Evolutionary conservation across 2,888 invertebrate genomes (phyloP), one percentile per base, ranked within the genome.

Genomic region (Nomada flava): DNA sequence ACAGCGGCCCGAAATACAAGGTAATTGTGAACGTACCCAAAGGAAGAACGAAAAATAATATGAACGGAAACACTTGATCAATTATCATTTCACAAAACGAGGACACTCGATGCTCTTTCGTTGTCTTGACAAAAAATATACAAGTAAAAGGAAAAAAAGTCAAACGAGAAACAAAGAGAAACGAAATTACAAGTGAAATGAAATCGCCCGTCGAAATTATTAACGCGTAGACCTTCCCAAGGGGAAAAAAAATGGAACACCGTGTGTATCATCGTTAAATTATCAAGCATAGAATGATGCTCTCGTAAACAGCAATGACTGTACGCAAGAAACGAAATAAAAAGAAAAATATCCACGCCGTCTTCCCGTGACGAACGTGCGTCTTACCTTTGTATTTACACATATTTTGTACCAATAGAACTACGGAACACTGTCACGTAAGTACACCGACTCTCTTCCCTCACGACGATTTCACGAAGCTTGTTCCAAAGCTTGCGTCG

Each of bases 351-450:
- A 62, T 63, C 18, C 11, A 26, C 36, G 55, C 55, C 36, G 55
- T 62, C 20, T 44, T 50, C 23, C 42, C 20, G 18, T 29, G 26
- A 73, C 67, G 47, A 29, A 53, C 74, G 69, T 55, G 55, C 63
- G 36, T 59, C 70, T 75, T 55, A 47, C 59, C 44, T 9, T 68
- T 29, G 65, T 64, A 18, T 71, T 29, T 26, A 20, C 20, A 55
- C 44, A 68, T 52, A 53, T 62, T 73, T 80, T 77, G 81, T 81
- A 80, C 76, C 76, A 83, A 76, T 63, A 72, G 23, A 77, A 76
- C 74, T 68, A 75, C 76, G 85, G 86, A 86, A 86, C 86, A 85
- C 85, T 85, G 86, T 83, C 81, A 78, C 82, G 76, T 87, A 87
- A 87, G 87, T 87, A 87, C 87, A 87, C 74, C 74, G 20, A 10